phyloP scores from a whole-genome alignment of 2,113 vertebrate species.

The Charina bottae region DNA sequence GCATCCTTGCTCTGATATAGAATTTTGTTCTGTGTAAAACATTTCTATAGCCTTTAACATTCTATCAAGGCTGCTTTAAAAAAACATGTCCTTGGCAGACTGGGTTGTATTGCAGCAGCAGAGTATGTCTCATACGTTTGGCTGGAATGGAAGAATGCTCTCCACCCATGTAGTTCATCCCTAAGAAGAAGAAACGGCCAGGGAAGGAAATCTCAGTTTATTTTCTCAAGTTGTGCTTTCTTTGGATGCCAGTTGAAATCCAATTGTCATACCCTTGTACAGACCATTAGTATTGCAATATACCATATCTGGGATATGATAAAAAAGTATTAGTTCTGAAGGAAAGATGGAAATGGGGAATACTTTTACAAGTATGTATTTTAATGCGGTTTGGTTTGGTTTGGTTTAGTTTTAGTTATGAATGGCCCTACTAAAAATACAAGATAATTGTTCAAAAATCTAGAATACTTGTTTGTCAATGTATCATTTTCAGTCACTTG shows the following conservation, averaged over 20 bases:
- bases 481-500: neutral
- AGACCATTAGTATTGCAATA: neutral
- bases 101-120: slow-evolving; percentile 13
- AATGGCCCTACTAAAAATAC: neutral
- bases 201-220: neutral
- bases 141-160: neutral
- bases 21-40: slow-evolving; percentile 16
- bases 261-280: too few species aligned
- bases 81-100: neutral
- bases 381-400: neutral
- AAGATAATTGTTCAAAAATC: neutral
- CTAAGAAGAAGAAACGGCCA: slow-evolving; percentile 36
- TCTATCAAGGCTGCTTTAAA: neutral
- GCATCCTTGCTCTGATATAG: slow-evolving; percentile 14
- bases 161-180: neutral
- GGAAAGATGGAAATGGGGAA: too few species aligned
- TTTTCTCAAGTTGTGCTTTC: neutral
- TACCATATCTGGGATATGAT: neutral
- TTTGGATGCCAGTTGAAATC: neutral
- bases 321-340: too few species aligned
- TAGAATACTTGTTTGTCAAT: neutral
- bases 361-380: neutral
- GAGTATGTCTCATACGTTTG: slow-evolving; percentile 15
- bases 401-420: neutral
- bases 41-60: slow-evolving; percentile 20